Evolutionary conservation across 2,797 vertebrate genomes (phyloP), one percentile per base, ranked within the genome.

Genomic region (Sylvilagus floridanus): DNA sequence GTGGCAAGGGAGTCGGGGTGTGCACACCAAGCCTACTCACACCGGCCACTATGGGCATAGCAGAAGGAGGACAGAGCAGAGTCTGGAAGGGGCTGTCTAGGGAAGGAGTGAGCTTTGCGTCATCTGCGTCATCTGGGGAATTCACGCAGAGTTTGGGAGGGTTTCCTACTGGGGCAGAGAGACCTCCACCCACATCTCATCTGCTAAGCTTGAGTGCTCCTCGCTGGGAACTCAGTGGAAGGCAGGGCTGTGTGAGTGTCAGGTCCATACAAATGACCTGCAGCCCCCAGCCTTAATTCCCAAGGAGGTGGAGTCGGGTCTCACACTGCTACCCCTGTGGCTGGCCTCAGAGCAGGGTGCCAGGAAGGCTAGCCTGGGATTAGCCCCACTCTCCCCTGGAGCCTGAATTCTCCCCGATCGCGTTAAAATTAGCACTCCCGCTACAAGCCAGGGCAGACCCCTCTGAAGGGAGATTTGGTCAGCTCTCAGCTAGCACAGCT

Each of bases 391-490:
- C 52, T 92, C 78, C 66, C 83, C 76, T 28, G 57, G 92, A 94
- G 76, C 88, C 79, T 37, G 88, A 93, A 73, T 72, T 66, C 88
- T 96, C 65, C 65, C 62, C 81, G 50, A 73, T 94, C 50, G 0
- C 2, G 21, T 97, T 90, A 72, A 73, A 92, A 92, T 89, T 91
- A 97, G 90, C 85, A 35, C 88, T 93, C 50, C 22, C 28, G 88
- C 78, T 62, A 17, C 88, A 92, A 85, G 83, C 93, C 65, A 90
- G 91, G 88, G 47, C 84, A 93, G 88, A 86, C 62, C 88, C 72
- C 21, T 66, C 83, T 62, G 96, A 86, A 63, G 81, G 4, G n/a
- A 88, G 96, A n/a, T 91, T 94, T 89, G 88, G 96, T 94, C 91
- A 93, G 42, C 87, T 79, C 90, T 86, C 90, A 14, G 93, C 92